Base-by-base conservation (phyloP, 1,140 invertebrate species). In the Drosophila biarmipes region DNA sequence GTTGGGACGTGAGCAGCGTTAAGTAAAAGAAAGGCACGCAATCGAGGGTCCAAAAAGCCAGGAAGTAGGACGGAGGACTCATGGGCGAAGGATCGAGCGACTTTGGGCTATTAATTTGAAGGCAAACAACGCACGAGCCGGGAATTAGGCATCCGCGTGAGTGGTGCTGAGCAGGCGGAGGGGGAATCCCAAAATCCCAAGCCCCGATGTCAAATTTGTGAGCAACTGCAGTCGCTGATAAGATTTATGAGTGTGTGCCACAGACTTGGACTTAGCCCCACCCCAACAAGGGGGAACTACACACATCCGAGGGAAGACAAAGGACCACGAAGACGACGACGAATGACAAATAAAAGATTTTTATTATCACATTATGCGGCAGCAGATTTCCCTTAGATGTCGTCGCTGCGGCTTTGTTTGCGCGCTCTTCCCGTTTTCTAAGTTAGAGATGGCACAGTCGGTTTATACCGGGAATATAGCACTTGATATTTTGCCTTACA, bases 321-420 rank as follows among this genome's bases (percentile, higher is more conserved):
- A 63, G 54, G 48, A 59, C 38, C 19, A 34, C 35, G 29, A 40
- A 19, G n/a, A 59, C 68, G 64, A 52, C 52, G 43, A 67, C 58
- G 81, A 86, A 86, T 81, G 78, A 72, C 73, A 87, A 86, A 86
- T 86, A 87, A 86, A 87, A 86, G 82, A 86, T 86, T 86, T 86
- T 87, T 86, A 82, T 86, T 86, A 86, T 86, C 82, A 78, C 82
- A 86, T 86, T 86, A 86, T 86, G 81, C 81, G 78, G 82, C 82
- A 87, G 81, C 81, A 86, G 82, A 86, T 86, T 86, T 86, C 46
- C 59, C 59, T 74, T 48, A 75, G 73, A 75, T 75, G 73, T 57
- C 73, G 57, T 52, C 51, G 12, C 49, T 56, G 35, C 48, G 43
- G 42, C 35, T 31, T 66, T 45, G 64, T 53, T 54, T 43, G 35